These are phyloP conservation scores for Sylvietta virens DNA, from an alignment of 2,113 vertebrate species.

Conservation along the genomic window DNA sequence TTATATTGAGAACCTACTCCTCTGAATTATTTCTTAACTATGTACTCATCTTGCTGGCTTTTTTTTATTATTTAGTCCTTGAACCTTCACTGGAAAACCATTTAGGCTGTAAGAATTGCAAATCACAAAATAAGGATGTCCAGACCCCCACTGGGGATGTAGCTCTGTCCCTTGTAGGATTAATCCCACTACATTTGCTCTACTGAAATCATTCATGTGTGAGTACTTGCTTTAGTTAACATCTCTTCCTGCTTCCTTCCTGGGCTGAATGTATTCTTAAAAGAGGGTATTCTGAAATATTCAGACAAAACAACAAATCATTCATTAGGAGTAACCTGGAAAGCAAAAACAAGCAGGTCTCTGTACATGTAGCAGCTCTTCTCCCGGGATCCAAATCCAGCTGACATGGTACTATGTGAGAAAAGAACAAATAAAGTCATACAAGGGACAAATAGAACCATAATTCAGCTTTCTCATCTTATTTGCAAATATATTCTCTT, in stretches of 20 bases:
- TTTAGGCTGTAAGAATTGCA: not conserved
- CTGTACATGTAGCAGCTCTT: not conserved
- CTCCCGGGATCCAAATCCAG: not conserved
- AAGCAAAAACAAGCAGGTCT: not conserved
- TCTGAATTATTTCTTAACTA: not conserved
- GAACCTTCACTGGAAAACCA: not conserved
- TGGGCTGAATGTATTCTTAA: conserved; percentile 3
- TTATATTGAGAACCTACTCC: not conserved
- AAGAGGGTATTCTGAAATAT: conserved; percentile 16
- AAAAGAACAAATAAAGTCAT: not conserved
- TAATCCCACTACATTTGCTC: not conserved
- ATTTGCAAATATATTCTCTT: not conserved
- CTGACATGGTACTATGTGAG: not conserved
- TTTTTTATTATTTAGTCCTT: not conserved
- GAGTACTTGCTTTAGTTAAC: not conserved
- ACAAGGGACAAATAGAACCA: not conserved
- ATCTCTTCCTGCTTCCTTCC: not conserved
- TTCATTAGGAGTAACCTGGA: not conserved
- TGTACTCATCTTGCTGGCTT: not conserved
- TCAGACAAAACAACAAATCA: conserved; percentile 14
- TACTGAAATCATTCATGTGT: not conserved
- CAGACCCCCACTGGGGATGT: not conserved
- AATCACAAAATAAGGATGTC: not conserved
- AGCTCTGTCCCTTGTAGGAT: not conserved
- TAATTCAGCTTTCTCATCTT: not conserved